Conservation (phyloP, 1,140 invertebrate genomes). For the Bactericera cockerelli region DNA sequence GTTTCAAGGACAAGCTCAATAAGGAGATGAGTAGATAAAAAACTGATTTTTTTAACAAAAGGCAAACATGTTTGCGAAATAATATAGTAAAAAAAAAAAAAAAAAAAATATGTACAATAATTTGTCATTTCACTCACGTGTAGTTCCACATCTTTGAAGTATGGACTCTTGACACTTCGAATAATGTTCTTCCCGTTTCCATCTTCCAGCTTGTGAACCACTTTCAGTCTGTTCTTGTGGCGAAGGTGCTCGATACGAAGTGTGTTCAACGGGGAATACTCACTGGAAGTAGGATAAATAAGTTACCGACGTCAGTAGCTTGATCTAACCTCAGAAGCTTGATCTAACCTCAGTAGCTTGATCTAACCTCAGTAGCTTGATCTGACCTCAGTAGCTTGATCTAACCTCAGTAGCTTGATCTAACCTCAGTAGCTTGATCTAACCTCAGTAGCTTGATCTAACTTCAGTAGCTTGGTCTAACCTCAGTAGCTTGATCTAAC, state of each 20-base stretch:
- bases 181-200: conserved; percentile 80
- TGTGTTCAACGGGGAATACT: conserved; percentile 68
- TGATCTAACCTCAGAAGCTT: conserved; percentile 29
- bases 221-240: conserved; percentile 79
- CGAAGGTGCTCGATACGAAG: conserved; percentile 76
- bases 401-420: too few species aligned
- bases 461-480: too few species aligned
- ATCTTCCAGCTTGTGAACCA: conserved; percentile 85
- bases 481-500: too few species aligned
- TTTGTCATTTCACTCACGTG: too few species aligned
- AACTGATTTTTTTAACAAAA: too few species aligned
- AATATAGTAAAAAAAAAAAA: too few species aligned
- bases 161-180: conserved; percentile 55
- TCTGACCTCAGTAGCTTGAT: not conserved
- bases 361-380: not conserved
- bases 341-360: not conserved
- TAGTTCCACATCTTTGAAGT: conserved; percentile 59
- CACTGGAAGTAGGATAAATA: conserved; percentile 73
- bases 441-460: too few species aligned
- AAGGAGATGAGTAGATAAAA: too few species aligned
- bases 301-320: conserved; percentile 69
- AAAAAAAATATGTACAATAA: too few species aligned
- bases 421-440: too few species aligned
- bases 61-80: too few species aligned
- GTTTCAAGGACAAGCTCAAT: too few species aligned